A percentile compares a stretch with the other conserved stretches of the same genome.
phyloP scores from a whole-genome alignment of 2,888 invertebrate species.

The Acleris laterana region DNA sequence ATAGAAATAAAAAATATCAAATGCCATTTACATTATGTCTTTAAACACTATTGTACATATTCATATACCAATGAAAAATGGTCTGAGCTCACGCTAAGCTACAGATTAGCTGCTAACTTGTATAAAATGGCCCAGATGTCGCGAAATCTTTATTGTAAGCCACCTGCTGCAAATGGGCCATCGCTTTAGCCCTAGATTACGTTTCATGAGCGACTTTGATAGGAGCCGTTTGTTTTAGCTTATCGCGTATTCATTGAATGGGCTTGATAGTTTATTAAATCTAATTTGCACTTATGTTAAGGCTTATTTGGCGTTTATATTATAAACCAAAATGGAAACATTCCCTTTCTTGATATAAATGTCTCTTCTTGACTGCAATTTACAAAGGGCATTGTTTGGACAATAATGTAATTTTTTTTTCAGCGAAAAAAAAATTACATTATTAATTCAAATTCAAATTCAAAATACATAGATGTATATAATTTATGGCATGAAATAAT shows the following conservation, averaged over 20 bases:
- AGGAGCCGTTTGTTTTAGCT: constrained; percentile 14
- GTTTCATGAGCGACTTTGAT: constrained; percentile 25
- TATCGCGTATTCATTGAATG: constrained; percentile 12
- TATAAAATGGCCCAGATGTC: constrained; percentile 37
- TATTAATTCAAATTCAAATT: no score
- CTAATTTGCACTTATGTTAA: not conserved
- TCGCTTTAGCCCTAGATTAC: constrained; percentile 27
- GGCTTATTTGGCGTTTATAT: no score
- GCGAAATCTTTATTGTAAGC: constrained; percentile 31
- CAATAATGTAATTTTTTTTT: no score
- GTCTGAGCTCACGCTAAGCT: constrained; percentile 6
- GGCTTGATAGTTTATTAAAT: not conserved
- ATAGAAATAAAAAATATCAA: no score
- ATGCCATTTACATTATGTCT: no score
- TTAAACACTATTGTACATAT: constrained; percentile 10
- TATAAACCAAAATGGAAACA: no score
- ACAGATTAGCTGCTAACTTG: constrained; percentile 35
- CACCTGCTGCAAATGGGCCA: constrained; percentile 35
- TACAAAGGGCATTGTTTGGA: no score
- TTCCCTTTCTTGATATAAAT: no score
- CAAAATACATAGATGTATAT: no score
- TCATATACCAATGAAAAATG: constrained; percentile 16
- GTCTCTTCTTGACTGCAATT: no score
- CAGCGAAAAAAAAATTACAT: no score
- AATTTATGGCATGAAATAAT: no score